Evolutionary conservation across 2,888 invertebrate genomes (phyloP), one percentile per base, ranked within the genome.

Genomic region (Emmelina monodactyla): DNA sequence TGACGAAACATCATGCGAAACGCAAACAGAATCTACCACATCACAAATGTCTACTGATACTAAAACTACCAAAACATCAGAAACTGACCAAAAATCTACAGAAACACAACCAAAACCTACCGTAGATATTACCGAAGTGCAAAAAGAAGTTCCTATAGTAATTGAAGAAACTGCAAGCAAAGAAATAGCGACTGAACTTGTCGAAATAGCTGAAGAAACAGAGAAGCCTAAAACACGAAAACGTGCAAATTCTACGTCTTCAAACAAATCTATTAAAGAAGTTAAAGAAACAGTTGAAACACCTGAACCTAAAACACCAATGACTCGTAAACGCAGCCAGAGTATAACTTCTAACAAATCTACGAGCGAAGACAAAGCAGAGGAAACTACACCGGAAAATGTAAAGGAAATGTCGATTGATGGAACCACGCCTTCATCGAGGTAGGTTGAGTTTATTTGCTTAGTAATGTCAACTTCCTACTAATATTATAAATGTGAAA

Each of bases 301-400:
- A 3, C 45, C 39, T 2, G 54, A 60, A 45, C 45, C 45, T 0
- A 62, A 51, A 46, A 68, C 66, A 1, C 68, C 73, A 5, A 43
- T 43, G 3, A 57, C 61, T n/a, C 54, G 72, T 34, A 71, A 65
- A 40, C 63, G 70, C 13, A 49, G 62, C 1, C 62, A 64, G 37
- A 71, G 72, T 0, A 59, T 47, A 9, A 50, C 62, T 11, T 65
- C 68, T 2, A 53, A 54, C 16, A 64, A 61, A 50, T 56, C 63
- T 1, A 31, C 28, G 2, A 31, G 43, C 2, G 60, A 56, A 15
- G n/a, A n/a, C n/a, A n/a, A n/a, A n/a, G n/a, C n/a, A n/a, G 65
- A 62, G 40, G 50, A 49, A 14, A 53, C 51, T 29, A 58, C 60
- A 2, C 53, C 60, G 0, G 66, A 65, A 41, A 51, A 44, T 9